Evolutionary conservation across 2,888 invertebrate species (phyloP), one percentile per base, ranked within the genome.

Genomic region (Chalcosyrphus nemorum): DNA sequence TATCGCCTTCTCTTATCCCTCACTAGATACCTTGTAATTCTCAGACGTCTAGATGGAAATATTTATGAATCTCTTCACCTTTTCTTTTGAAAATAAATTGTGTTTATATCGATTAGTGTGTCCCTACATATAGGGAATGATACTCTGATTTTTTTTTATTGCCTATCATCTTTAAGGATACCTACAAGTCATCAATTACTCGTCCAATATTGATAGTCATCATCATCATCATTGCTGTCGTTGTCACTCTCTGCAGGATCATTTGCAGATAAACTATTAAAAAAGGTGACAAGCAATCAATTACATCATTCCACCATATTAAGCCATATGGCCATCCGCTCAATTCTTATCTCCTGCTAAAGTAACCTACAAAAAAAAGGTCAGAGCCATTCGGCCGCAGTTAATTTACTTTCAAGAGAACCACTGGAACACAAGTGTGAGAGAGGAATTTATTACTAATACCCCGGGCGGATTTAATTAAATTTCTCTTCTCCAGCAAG

Each of bases 171-270:
- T 32, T 27, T 7, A n/a, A 24, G 19, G 4, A 21, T 38, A 27
- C 32, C 9, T 27, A 24, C 57, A 57, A 63, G 32, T 47, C 47
- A 63, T 50, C 47, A 47, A 63, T 61, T 27, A 45, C 61, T 17
- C 43, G 11, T 19, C 45, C 15, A 6, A 3, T 17, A 52, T 66
- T 66, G 15, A 41, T 32, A 43, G 29, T 54, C 54, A 9, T 45
- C 63, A 63, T 71, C 57, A 47, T 41, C 43, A 63, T 71, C 50
- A 71, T 41, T 32, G 43, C n/a, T 38, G n/a, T n/a, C n/a, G n/a
- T 71, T 50, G 59, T 35, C 35, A 50, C n/a, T 38, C 11, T 24
- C 11, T 24, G 65, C 47, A 38, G 35, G 21, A 63, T 45, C 54
- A 21, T 54, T 21, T 24, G 17, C 32, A 13, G 65, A 66, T 57